Conservation (phyloP, 2,113 vertebrate genomes). For the Plecturocebus donacophilus region DNA sequence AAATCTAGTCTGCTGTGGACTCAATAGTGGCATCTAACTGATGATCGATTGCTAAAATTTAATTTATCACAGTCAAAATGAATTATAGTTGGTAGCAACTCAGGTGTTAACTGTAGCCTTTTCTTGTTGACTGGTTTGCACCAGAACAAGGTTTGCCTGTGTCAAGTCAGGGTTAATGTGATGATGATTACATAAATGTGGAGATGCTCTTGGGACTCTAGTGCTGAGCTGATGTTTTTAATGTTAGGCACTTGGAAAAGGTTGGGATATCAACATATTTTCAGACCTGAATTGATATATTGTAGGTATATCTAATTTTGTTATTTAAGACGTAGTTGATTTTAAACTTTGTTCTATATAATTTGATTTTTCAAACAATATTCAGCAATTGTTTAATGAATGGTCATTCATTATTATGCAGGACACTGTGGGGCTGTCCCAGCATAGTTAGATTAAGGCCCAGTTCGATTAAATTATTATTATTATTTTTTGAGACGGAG, state of each 20-base stretch:
- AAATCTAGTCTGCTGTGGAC: neutral
- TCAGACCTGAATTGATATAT: neutral
- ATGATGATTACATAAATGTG: neutral
- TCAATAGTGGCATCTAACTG: neutral
- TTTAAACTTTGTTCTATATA: neutral
- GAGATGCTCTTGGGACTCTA: neutral
- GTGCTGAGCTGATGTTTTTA: neutral
- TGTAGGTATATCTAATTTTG: slow-evolving; percentile 43
- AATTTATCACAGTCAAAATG: neutral
- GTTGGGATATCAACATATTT: neutral
- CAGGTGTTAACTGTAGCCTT: neutral
- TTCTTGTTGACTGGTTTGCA: neutral
- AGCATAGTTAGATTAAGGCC: slow-evolving; percentile 3
- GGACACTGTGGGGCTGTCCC: neutral
- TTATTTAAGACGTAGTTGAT: neutral
- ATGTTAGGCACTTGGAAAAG: neutral
- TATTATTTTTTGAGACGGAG: neutral
- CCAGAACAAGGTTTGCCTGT: neutral
- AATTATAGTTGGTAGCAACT: neutral
- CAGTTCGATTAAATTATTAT: neutral
- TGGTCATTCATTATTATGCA: neutral
- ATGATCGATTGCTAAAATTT: neutral
- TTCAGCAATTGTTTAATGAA: slow-evolving; percentile 15
- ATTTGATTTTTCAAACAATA: neutral
- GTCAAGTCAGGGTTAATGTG: neutral